A percentile compares a stretch with the other conserved stretches of the same genome.
Conservation (phyloP, 2,797 vertebrate genomes). For the Alexandromys oeconomus region DNA sequence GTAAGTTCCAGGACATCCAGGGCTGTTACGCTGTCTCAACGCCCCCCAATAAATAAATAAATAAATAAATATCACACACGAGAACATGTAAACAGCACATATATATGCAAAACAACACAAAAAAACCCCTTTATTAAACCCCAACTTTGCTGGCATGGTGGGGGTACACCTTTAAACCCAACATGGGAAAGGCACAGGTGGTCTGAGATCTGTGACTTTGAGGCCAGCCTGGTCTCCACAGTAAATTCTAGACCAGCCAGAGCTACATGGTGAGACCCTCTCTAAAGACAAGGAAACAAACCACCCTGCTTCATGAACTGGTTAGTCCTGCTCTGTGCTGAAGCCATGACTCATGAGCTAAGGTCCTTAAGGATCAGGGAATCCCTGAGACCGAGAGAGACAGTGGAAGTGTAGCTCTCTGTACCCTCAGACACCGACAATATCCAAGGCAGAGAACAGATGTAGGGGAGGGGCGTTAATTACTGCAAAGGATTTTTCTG, state of each 20-base stretch:
- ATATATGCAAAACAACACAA: neutral
- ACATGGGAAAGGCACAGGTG: neutral
- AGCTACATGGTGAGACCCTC: neutral
- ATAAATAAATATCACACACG: neutral
- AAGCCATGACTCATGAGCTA: neutral
- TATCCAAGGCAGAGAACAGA: neutral
- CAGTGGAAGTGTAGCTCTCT: neutral
- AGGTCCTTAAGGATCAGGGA: neutral
- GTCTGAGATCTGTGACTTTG: neutral
- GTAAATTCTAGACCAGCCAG: neutral
- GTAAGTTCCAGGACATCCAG: too few species aligned
- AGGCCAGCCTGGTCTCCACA: neutral
- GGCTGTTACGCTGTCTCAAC: too few species aligned
- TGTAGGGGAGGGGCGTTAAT: too few species aligned
- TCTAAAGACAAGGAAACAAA: neutral
- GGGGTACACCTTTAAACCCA: neutral
- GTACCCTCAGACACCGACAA: neutral
- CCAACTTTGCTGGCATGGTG: neutral
- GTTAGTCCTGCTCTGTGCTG: neutral
- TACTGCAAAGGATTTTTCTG: neutral
- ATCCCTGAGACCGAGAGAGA: neutral
- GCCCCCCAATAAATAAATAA: too few species aligned
- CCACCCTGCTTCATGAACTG: neutral
- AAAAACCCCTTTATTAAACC: neutral
- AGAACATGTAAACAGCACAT: neutral